Evolutionary conservation across 2,113 vertebrate species (phyloP).

Genomic region (Ammodramus savannarum): DNA sequence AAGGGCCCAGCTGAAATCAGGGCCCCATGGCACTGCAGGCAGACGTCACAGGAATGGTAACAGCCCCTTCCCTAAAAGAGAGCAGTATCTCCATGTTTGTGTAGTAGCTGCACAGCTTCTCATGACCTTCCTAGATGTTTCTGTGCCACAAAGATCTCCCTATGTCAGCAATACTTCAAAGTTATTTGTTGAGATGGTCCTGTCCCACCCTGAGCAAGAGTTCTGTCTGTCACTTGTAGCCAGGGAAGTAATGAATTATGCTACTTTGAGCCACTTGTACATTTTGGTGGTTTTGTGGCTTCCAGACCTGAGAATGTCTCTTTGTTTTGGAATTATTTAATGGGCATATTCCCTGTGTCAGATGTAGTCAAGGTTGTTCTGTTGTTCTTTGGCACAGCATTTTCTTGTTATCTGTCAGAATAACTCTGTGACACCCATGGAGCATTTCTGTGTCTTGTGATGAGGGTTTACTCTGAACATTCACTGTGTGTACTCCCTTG

Average conservation of each 20-base stretch:
- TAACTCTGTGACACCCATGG: neutral
- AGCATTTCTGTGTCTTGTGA: neutral
- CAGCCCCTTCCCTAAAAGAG: neutral
- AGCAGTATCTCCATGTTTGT: neutral
- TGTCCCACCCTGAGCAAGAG: neutral
- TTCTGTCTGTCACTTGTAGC: neutral
- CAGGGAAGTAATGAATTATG: neutral
- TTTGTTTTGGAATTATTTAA: neutral
- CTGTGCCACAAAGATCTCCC: neutral
- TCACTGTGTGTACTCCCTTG: neutral
- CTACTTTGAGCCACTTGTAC: neutral
- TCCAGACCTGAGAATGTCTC: neutral
- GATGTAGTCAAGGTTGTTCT: neutral
- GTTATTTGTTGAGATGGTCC: neutral
- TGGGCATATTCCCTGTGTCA: neutral
- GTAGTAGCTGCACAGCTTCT: neutral
- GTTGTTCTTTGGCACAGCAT: neutral
- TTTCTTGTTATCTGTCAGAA: neutral
- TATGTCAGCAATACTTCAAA: neutral
- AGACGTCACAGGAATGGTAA: neutral
- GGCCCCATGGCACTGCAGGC: accelerated
- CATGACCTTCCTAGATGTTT: neutral
- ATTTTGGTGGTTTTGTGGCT: neutral
- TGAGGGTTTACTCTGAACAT: neutral
- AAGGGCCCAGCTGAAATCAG: neutral